Evolutionary conservation across 2,113 vertebrate genomes (phyloP).

Genomic region (Cyphomyrus discorhynchus): DNA sequence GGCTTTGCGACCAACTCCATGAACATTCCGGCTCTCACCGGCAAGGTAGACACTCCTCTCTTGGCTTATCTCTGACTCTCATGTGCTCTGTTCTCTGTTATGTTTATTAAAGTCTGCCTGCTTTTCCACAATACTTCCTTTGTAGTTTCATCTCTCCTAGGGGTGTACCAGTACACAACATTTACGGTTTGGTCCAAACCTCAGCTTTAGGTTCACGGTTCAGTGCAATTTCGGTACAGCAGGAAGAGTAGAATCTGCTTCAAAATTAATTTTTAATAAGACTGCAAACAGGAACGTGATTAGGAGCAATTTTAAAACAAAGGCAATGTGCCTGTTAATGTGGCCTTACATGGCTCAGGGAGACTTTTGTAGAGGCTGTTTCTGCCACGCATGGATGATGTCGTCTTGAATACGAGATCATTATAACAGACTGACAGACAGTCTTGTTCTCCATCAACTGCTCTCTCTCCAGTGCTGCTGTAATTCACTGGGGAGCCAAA

Average conservation of each 20-base stretch:
- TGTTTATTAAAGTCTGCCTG: background rate
- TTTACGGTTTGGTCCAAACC: background rate
- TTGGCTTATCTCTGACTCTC: background rate
- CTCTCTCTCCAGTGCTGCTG: background rate
- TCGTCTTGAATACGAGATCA: background rate
- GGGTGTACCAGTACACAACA: background rate
- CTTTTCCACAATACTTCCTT: background rate
- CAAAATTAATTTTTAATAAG: background rate
- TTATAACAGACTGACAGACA: background rate
- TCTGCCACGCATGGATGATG: background rate
- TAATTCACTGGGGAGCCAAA: background rate
- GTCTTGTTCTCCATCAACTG: background rate
- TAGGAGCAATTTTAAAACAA: background rate
- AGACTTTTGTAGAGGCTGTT: background rate
- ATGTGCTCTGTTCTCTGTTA: conserved; percentile 14
- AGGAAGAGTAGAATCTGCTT: background rate
- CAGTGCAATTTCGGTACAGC: background rate
- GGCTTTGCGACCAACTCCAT: conserved; percentile 97
- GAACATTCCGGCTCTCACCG: conserved; percentile 91
- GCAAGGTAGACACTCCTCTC: conserved; percentile 69
- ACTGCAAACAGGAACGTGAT: background rate
- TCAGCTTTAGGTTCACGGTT: background rate
- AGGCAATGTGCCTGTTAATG: background rate
- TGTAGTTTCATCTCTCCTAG: background rate
- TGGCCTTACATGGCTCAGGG: background rate